Conservation (phyloP, 2,888 invertebrate species). For the Hedychridium roseum region DNA sequence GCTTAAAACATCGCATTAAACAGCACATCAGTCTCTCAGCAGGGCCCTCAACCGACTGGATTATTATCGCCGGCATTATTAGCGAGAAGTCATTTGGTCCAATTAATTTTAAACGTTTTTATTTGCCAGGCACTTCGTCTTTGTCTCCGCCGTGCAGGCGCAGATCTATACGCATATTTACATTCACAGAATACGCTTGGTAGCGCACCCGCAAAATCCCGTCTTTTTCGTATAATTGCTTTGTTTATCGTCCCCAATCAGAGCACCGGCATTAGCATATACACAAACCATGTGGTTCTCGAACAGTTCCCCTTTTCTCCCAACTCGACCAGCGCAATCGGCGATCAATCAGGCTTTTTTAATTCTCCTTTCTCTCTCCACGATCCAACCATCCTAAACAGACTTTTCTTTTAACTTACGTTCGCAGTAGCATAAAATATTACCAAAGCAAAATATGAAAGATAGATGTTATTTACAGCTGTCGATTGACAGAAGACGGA, state of each 20-base stretch:
- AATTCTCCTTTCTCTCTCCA: constrained; percentile 4
- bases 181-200: too few relatives aligned
- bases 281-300: constrained; percentile 37
- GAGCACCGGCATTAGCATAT: constrained; percentile 56
- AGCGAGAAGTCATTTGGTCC: constrained; percentile 26
- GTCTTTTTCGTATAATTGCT: constrained; percentile 60
- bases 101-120: constrained; percentile 36
- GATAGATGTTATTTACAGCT: too few relatives aligned
- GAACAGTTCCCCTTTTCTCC: constrained; percentile 12
- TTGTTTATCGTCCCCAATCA: constrained; percentile 61
- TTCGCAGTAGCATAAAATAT: too few relatives aligned
- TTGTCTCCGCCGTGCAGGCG: constrained; percentile 31
- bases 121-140: constrained; percentile 31
- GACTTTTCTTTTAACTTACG: too few relatives aligned
- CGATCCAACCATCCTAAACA: constrained; percentile 5
- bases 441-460: too few relatives aligned
- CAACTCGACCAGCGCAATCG: constrained; percentile 15
- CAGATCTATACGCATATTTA: too few relatives aligned
- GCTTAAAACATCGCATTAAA: constrained; percentile 13
- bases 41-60: constrained; percentile 7
- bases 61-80: constrained; percentile 25
- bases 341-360: background rate
- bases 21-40: constrained; percentile 16
- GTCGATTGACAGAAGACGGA: too few relatives aligned
- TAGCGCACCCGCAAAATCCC: constrained; percentile 39